A percentile compares a stretch with the other conserved stretches of the same genome.
Conservation (phyloP, 1,140 invertebrate species). For the Sminthurides bifidus region DNA sequence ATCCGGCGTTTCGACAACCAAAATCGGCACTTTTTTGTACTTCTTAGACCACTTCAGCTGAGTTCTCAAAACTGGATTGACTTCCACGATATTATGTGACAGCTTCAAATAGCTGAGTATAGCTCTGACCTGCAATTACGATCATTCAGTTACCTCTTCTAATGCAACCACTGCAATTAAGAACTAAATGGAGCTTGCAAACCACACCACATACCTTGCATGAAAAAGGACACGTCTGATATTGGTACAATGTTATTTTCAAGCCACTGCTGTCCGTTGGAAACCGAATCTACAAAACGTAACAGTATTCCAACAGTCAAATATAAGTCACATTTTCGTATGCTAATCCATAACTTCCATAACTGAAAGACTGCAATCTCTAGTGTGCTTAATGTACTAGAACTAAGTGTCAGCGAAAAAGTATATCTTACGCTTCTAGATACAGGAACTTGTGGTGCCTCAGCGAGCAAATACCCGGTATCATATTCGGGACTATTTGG, state of each 20-base stretch:
- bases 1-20: conserved; percentile 60
- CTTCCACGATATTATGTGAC: conserved; percentile 92
- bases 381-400: no score
- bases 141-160: conserved; percentile 1
- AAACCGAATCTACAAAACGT: conserved; percentile 48
- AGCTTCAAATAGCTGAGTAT: conserved; percentile 89
- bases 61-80: conserved; percentile 73
- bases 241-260: conserved; percentile 84
- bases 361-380: no score
- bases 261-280: conserved; percentile 58
- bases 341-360: no score
- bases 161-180: background rate
- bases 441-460: no score
- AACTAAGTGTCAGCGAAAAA: no score
- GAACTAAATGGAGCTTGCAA: conserved; percentile 7
- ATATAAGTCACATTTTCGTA: no score
- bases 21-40: conserved; percentile 92
- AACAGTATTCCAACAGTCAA: no score
- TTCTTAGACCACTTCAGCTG: conserved; percentile 79
- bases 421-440: no score
- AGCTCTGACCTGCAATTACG: conserved; percentile 52
- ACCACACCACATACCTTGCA: conserved; percentile 58
- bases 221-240: conserved; percentile 96
- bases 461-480: no score
- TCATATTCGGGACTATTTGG: no score